These are phyloP conservation scores for Chrysomallon squamiferum DNA, from an alignment of 1,140 invertebrate genomes.

Conservation along the genomic window DNA sequence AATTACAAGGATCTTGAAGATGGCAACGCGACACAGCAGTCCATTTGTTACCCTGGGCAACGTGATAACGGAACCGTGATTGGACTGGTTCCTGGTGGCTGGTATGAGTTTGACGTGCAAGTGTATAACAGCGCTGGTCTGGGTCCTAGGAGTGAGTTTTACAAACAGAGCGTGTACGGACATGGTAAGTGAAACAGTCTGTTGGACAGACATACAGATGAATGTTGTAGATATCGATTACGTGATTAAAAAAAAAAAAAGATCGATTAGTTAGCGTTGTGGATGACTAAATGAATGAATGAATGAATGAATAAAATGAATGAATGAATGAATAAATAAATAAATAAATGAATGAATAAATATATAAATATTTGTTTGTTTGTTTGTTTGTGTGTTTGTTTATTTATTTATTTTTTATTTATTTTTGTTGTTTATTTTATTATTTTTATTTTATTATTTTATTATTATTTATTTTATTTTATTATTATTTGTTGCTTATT, in stretches of 20 bases:
- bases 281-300: too few relatives aligned
- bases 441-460: too few relatives aligned
- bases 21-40: too few relatives aligned
- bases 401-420: too few relatives aligned
- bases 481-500: too few relatives aligned
- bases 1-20: too few relatives aligned
- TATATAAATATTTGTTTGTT: too few relatives aligned
- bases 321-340: not conserved
- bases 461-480: too few relatives aligned
- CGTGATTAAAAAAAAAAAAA: not conserved
- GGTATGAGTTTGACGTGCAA: conserved; percentile 94
- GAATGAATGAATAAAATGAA: not conserved
- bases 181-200: conserved; percentile 54
- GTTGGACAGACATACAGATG: not conserved
- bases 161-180: conserved; percentile 69
- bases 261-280: not conserved
- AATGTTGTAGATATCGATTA: not conserved
- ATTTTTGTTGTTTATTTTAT: too few relatives aligned
- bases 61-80: conserved; percentile 78
- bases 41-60: not conserved
- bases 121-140: conserved; percentile 95
- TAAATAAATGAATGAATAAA: too few relatives aligned
- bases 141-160: conserved; percentile 91
- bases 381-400: too few relatives aligned
- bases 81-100: conserved; percentile 90